Conservation (phyloP, 2,113 vertebrate species). For the Siniperca knerii region DNA sequence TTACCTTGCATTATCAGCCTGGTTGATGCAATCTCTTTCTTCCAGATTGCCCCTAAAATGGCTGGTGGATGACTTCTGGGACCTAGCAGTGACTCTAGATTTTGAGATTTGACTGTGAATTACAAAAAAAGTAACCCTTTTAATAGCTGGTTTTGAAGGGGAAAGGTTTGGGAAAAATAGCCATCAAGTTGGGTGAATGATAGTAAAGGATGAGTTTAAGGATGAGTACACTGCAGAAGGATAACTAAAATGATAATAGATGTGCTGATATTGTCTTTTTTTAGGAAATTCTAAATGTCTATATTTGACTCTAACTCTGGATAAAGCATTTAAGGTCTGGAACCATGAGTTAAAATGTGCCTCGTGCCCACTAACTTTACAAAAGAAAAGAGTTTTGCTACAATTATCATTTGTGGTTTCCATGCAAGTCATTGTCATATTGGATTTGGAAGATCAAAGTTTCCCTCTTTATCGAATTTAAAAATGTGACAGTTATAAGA, state of each 20-base stretch:
- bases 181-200: background rate
- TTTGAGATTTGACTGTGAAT: slow-evolving; percentile 60
- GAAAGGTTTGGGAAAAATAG: slow-evolving; percentile 6
- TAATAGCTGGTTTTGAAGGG: slow-evolving; percentile 4
- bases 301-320: background rate
- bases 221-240: background rate
- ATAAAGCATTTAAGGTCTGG: background rate
- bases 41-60: slow-evolving; percentile 58
- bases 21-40: slow-evolving; percentile 72
- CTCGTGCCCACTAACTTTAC: background rate
- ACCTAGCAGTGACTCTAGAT: slow-evolving; percentile 46
- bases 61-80: slow-evolving; percentile 48
- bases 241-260: background rate
- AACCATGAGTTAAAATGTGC: background rate
- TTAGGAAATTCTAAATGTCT: slow-evolving; percentile 13
- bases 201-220: background rate
- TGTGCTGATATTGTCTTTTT: slow-evolving; percentile 5
- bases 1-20: slow-evolving; percentile 74
- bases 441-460: slow-evolving; percentile 52
- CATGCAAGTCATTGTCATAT: slow-evolving; percentile 14
- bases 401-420: slow-evolving; percentile 21
- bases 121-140: slow-evolving; percentile 10
- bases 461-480: background rate
- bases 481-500: slow-evolving; percentile 21
- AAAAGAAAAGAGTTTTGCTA: slow-evolving; percentile 5